Conservation (phyloP, 2,797 vertebrate species). For the Eptatretus atami region DNA sequence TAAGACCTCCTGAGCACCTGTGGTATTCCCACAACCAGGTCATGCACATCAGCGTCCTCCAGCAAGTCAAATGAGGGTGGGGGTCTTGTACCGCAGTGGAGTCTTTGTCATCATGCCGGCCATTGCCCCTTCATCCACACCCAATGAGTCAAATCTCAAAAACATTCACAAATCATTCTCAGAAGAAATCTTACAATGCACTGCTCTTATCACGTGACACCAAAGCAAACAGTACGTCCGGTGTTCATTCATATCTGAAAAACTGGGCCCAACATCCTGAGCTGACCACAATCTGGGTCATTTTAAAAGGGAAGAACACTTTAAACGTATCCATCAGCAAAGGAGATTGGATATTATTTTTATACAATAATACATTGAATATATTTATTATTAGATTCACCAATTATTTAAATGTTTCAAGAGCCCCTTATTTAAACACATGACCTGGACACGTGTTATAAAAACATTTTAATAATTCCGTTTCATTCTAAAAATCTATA, state of each 20-base stretch:
- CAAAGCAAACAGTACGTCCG: background rate
- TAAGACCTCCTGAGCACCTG: constrained; percentile 22
- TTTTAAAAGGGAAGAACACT: too few species aligned
- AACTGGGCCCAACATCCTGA: background rate
- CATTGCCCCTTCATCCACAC: constrained; percentile 24
- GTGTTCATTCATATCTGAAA: background rate
- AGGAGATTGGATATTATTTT: too few species aligned
- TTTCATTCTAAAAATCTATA: too few species aligned
- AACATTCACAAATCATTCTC: background rate
- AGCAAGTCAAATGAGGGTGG: constrained; percentile 17
- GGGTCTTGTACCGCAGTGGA: constrained; percentile 39
- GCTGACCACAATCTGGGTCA: too few species aligned
- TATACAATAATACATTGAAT: too few species aligned
- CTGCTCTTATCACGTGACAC: background rate
- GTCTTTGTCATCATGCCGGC: constrained; percentile 50
- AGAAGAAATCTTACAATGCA: too few species aligned
- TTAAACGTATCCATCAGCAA: too few species aligned
- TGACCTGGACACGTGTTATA: too few species aligned
- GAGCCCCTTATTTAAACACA: too few species aligned
- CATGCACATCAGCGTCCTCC: constrained; percentile 22
- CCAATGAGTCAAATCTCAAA: background rate
- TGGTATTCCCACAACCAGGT: constrained; percentile 48
- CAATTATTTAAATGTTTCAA: too few species aligned
- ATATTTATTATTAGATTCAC: too few species aligned
- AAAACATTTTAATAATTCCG: too few species aligned